Percentiles rank a stretch among this genome's conserved stretches.
Conservation (phyloP, 2,888 invertebrate genomes). For the Acleris emargana region DNA sequence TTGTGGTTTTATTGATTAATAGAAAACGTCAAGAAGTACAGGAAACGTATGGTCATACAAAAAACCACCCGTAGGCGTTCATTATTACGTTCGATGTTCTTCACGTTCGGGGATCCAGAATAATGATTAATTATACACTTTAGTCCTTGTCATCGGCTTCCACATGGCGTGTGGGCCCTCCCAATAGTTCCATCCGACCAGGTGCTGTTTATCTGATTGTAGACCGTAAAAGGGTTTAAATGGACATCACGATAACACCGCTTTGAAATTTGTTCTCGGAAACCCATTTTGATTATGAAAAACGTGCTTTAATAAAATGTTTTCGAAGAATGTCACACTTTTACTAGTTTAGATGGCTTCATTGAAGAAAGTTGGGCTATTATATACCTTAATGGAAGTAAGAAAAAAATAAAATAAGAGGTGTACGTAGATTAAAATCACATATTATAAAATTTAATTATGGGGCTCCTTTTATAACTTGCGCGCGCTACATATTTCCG, state of each 20-base stretch:
- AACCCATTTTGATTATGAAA: conserved; percentile 36
- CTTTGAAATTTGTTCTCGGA: conserved; percentile 47
- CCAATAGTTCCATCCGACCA: conserved; percentile 72
- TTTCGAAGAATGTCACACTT: conserved; percentile 32
- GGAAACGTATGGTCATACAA: conserved; percentile 69
- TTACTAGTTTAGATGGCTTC: conserved; percentile 19
- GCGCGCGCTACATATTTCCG: too few relatives aligned
- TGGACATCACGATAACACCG: conserved; percentile 54
- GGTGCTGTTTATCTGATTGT: conserved; percentile 79
- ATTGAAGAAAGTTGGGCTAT: neutral
- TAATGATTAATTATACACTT: conserved; percentile 81
- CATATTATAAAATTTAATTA: too few relatives aligned
- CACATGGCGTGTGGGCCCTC: conserved; percentile 57
- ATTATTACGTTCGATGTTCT: conserved; percentile 66
- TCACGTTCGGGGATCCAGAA: conserved; percentile 61
- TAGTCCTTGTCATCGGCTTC: conserved; percentile 74
- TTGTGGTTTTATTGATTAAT: conserved; percentile 71
- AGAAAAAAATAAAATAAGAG: too few relatives aligned
- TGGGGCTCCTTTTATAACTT: too few relatives aligned
- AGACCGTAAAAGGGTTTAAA: conserved; percentile 71
- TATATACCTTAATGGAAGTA: neutral
- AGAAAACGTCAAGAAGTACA: conserved; percentile 55
- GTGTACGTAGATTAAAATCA: too few relatives aligned
- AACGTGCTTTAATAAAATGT: conserved; percentile 25
- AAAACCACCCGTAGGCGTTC: conserved; percentile 69